Base-by-base conservation (phyloP, 2,797 vertebrate genomes). In the Gymnoscopelus braueri region DNA sequence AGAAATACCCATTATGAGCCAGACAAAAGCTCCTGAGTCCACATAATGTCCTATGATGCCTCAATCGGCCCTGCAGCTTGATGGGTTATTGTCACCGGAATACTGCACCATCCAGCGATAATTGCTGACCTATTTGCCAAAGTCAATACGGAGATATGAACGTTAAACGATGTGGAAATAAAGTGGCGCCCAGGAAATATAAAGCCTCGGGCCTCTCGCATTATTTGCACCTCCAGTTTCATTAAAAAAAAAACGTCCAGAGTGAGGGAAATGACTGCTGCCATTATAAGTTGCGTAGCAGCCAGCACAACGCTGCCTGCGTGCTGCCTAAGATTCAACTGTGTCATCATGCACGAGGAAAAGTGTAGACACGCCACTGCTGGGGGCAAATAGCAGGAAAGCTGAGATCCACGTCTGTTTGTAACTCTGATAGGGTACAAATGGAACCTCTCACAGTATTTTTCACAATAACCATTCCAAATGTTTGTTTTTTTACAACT, bases 51-150 rank as follows among this genome's bases (percentile, higher is more conserved):
- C 63, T 26, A 24, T 44, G 72, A 81, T 89, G 90, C 92, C 88
- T 87, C 87, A 78, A 82, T 87, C 66, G 91, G 86, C 93, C 35
- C 93, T 93, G 87, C 79, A 83, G 71, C 91, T 75, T 89, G 87
- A 91, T 89, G 87, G 59, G 86, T 88, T 87, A 91, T 92, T 87
- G 80, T 88, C 71, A 60, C 72, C 73, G 69, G 71, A 81, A 75
- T 82, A 82, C 70, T 80, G 79, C 78, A 80, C 77, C 59, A 84
- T 78, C 72, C 65, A 15, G 71, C 47, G 79, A 83, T 89, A 87
- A 83, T 79, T 70, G 48, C 87, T 89, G 89, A 85, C 89, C 91
- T 89, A 87, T 90, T 91, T 90, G 77, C 75, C 24, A 85, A 83
- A 89, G 84, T 89, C 88, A 91, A 91, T 87, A 89, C 15, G 63